A percentile compares a stretch with the other conserved stretches of the same genome.
Conservation (phyloP, 1,140 invertebrate species). For the Drosophila hydei region DNA sequence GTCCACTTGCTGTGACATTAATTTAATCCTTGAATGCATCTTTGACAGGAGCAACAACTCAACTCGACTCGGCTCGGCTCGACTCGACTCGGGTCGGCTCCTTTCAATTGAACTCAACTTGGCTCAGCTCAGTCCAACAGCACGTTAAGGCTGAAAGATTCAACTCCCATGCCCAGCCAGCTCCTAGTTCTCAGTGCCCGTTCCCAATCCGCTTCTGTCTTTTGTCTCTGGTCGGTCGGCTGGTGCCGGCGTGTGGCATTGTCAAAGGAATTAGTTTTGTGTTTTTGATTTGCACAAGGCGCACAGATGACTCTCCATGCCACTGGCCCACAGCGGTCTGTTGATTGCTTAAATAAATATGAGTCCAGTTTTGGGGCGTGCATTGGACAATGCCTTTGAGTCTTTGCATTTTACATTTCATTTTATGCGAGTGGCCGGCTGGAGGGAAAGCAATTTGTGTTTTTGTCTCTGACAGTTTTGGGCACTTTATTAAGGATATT, state of each 20-base stretch:
- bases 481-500: constrained; percentile 79
- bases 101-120: constrained; percentile 5
- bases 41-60: constrained; percentile 67
- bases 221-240: constrained; percentile 14
- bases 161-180: not conserved
- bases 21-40: constrained; percentile 83
- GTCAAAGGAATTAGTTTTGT: constrained; percentile 82
- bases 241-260: constrained; percentile 69
- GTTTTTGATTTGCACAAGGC: constrained; percentile 79
- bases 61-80: constrained; percentile 15
- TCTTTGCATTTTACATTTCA: constrained; percentile 59
- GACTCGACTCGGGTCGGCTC: not conserved
- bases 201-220: constrained; percentile 15
- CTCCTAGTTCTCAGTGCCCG: not conserved
- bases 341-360: constrained; percentile 82
- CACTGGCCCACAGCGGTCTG: constrained; percentile 65
- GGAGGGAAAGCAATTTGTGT: constrained; percentile 65
- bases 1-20: constrained; percentile 81
- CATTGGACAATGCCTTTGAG: constrained; percentile 72
- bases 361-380: constrained; percentile 66
- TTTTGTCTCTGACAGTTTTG: constrained; percentile 75
- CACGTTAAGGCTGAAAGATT: constrained; percentile 32
- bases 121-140: not conserved
- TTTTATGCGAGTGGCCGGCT: constrained; percentile 2
- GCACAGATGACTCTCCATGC: constrained; percentile 34